These are phyloP conservation scores for Leptobrachium leishanense DNA, from an alignment of 2,113 vertebrate genomes.

Conservation along the genomic window DNA sequence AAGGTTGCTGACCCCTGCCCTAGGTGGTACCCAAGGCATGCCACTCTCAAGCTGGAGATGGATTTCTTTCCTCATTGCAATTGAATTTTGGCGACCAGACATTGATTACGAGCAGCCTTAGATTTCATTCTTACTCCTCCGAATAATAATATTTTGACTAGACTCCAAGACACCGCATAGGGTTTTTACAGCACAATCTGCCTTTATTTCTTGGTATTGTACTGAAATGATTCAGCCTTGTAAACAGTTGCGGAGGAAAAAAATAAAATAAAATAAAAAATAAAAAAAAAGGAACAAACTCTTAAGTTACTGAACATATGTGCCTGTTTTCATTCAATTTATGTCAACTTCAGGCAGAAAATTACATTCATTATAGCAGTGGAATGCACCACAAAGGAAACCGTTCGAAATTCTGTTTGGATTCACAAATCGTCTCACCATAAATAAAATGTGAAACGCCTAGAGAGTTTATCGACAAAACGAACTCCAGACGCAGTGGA, in stretches of 20 bases:
- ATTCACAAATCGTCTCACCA: not conserved
- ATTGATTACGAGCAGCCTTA: not conserved
- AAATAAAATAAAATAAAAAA: too few relatives aligned
- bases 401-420: not conserved
- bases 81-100: too few relatives aligned
- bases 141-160: conserved; percentile 10
- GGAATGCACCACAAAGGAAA: not conserved
- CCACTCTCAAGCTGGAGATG: too few relatives aligned
- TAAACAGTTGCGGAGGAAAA: not conserved
- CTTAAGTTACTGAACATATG: conserved; percentile 10
- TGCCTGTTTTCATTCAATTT: conserved; percentile 13
- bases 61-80: too few relatives aligned
- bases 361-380: conserved; percentile 18
- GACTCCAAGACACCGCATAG: not conserved
- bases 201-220: not conserved
- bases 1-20: too few relatives aligned
- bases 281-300: conserved; percentile 3
- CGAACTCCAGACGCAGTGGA: too few relatives aligned
- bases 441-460: not conserved
- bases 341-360: conserved; percentile 17
- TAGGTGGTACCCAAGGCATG: too few relatives aligned
- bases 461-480: too few relatives aligned
- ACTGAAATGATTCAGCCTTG: not conserved
- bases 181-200: not conserved
- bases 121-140: too few relatives aligned